Percentiles rank a stretch among this genome's conserved stretches.
These are phyloP conservation scores for Eristalis pertinax DNA, from an alignment of 2,888 invertebrate species.

Conservation along the genomic window DNA sequence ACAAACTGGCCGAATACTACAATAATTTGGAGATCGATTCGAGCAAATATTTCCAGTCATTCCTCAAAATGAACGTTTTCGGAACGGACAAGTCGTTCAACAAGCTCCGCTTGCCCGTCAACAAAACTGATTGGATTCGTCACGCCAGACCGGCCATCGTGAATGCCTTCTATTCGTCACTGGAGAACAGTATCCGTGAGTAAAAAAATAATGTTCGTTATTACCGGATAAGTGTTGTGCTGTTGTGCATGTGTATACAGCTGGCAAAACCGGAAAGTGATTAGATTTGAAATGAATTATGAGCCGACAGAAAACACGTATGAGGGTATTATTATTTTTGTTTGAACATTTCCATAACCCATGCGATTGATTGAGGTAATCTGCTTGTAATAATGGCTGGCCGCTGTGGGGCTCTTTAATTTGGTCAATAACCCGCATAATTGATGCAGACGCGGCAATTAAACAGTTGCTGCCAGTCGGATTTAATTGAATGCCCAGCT, in stretches of 20 bases:
- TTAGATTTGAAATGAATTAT: slow-evolving; percentile 23
- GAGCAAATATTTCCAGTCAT: slow-evolving; percentile 88
- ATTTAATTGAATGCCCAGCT: background rate
- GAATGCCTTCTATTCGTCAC: slow-evolving; percentile 92
- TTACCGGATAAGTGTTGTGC: background rate
- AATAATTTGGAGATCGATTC: slow-evolving; percentile 87
- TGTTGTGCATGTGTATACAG: background rate
- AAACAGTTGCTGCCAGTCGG: background rate
- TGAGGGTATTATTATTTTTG: background rate
- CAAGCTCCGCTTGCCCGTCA: slow-evolving; percentile 89
- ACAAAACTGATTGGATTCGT: slow-evolving; percentile 92
- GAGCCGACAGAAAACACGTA: background rate
- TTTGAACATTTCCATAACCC: background rate
- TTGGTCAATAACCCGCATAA: slow-evolving; percentile 39
- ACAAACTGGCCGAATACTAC: slow-evolving; percentile 91
- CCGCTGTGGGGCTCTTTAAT: background rate
- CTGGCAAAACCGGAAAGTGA: slow-evolving; percentile 5
- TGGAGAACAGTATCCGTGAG: slow-evolving; percentile 94
- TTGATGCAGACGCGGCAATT: background rate
- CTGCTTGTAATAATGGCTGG: background rate
- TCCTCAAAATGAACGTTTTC: slow-evolving; percentile 89
- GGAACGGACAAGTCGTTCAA: slow-evolving; percentile 91
- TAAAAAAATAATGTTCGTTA: slow-evolving; percentile 73
- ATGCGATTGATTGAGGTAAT: slow-evolving; percentile 21
- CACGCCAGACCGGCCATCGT: slow-evolving; percentile 93